Base-by-base conservation (phyloP, 2,888 invertebrate genomes). In the Plebejus melissa region DNA sequence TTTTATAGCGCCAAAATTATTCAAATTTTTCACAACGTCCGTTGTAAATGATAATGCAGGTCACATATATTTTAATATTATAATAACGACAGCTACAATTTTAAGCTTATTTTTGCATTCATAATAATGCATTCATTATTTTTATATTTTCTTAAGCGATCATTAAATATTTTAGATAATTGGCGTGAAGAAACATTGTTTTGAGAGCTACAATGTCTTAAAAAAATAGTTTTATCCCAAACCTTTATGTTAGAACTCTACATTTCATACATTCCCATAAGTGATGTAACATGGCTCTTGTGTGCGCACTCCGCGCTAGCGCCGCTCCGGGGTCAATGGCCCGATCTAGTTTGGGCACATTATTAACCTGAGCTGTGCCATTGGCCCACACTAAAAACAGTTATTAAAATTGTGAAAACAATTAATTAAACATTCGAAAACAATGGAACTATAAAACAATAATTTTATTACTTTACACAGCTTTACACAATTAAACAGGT, bases 311-410 rank as follows among this genome's bases (percentile, higher is more conserved):
- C 83, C 87, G 87, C 81, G 85, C 85, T 84, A 82, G 90, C 90
- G 90, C 88, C 87, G 87, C 87, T 86, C 82, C 84, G 88, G 75
- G 92, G 91, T 93, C 93, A 90, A 89, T 84, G 91, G 83, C 92
- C 92, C 90, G 92, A 84, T 93, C 93, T 93, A 93, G 92, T 93
- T 93, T 92, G 92, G 93, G 93, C 89, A 88, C 87, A 89, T 90
- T 92, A 92, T 93, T 91, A 93, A 89, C 90, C 79, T 75, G 75
- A 79, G 77, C 75, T 79, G 77, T 36, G 77, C 74, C 38, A 57
- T 54, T 74, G 69, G 74, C 65, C 54, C 54, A 74, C 69, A 60
- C 71, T 54, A 74, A 75, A 74, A 75, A 75, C 38, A 50, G 65
- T 50, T 69, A 36, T 69, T 69, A 75, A 50, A 38, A 70, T 38